Evolutionary conservation across 1,140 invertebrate genomes (phyloP), one percentile per base, ranked within the genome.

Genomic region (Bombus fervidus): DNA sequence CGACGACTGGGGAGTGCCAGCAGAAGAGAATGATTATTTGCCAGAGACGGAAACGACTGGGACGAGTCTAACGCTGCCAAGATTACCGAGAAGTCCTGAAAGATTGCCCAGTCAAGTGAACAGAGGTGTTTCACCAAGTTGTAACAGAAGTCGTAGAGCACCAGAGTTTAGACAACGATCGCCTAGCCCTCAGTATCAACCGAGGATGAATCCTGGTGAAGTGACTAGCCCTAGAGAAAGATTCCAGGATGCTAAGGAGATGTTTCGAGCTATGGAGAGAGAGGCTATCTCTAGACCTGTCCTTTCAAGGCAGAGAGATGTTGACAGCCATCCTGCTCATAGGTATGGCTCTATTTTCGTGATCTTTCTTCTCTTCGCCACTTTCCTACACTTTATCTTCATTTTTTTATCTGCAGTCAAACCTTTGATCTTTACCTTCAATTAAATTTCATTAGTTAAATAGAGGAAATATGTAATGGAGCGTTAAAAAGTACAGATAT

Each of bases 221-320:
- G 89, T 93, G 71, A 93, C 93, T 37, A 94, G 93, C 59, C 97
- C 97, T 1, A 96, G 97, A 81, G 97, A 98, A 86, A 96, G 97
- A 64, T 98, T 98, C 93, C 97, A 97, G 89, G 97, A 98, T 90
- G 97, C 97, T 66, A 98, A 98, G 93, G 97, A 98, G 92, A 98
- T 98, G 93, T 98, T 98, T 91, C 96, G 97, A 92, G 96, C 97
- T 39, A 96, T 98, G 94, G 97, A 98, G 93, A 95, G 96, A 86
- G 96, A 97, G 86, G 96, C 96, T 66, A 96, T 96, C 78, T 95
- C 93, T 4, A 95, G 95, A 91, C 93, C 94, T 47, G 90, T 93
- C 68, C 90, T 93, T 81, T 89, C 89, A n/a, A 93, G 94, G 77
- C 90, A 93, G 72, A 93, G 93, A 90, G 94, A 95, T 87, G 81